Conservation (phyloP, 2,888 invertebrate species). For the Drosophila basisetae region DNA sequence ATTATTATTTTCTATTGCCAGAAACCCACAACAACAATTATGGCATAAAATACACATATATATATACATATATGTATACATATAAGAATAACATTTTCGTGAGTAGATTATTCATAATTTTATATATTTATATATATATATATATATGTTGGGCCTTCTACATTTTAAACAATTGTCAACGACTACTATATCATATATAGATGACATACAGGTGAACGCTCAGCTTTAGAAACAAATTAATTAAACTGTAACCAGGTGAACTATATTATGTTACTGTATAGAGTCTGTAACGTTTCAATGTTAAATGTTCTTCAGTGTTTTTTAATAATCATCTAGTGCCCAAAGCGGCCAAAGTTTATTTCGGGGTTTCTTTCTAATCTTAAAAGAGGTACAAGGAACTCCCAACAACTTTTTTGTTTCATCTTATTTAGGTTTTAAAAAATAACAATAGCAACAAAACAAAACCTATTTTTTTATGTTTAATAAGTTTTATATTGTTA, state of each 20-base stretch:
- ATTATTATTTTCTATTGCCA: neutral
- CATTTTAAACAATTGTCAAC: too few relatives aligned
- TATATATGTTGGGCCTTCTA: too few relatives aligned
- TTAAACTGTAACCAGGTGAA: neutral
- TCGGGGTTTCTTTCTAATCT: neutral
- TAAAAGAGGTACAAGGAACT: neutral
- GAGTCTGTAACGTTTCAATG: neutral
- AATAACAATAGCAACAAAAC: neutral
- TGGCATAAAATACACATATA: neutral
- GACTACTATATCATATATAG: neutral
- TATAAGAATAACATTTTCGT: too few relatives aligned
- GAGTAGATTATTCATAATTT: too few relatives aligned
- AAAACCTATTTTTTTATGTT: neutral
- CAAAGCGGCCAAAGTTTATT: neutral
- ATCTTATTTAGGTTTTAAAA: neutral
- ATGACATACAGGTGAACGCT: too few relatives aligned
- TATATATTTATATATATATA: too few relatives aligned
- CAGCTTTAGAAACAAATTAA: neutral
- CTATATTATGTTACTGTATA: fast-evolving
- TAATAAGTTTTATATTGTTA: neutral
- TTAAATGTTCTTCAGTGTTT: neutral
- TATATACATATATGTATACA: too few relatives aligned
- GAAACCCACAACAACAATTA: neutral
- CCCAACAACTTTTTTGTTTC: neutral
- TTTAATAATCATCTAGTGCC: neutral